phyloP scores from a whole-genome alignment of 2,797 vertebrate genomes.

The Syncerus caffer region DNA sequence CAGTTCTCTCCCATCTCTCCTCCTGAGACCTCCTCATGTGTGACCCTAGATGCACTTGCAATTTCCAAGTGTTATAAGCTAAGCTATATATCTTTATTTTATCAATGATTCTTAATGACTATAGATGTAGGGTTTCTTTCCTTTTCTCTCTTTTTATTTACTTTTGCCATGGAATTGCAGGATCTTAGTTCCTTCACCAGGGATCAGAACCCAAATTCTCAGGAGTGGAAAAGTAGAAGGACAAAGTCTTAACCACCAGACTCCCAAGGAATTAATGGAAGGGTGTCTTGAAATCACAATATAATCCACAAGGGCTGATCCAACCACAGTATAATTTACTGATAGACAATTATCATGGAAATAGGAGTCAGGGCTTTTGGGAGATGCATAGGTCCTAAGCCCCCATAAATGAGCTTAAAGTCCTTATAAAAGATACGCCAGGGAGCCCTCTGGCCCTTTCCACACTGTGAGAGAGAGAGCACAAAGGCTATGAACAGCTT shows the following conservation, averaged over 20 bases:
- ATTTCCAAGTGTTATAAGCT: neutral
- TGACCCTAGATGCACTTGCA: neutral
- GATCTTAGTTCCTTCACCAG: neutral
- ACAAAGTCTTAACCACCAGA: neutral
- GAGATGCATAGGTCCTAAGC: no score
- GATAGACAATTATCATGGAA: neutral
- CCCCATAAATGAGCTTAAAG: no score
- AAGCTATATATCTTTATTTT: neutral
- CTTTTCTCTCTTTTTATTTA: neutral
- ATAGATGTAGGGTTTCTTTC: neutral
- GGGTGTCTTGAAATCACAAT: neutral
- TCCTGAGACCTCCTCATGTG: neutral
- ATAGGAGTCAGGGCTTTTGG: neutral
- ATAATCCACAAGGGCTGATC: neutral
- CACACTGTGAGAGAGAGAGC: neutral
- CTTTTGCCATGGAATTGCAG: neutral
- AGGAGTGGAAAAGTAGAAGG: neutral
- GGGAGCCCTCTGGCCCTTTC: neutral
- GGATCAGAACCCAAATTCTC: neutral
- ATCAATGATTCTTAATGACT: neutral
- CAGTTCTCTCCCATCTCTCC: accelerated
- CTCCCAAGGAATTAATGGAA: neutral
- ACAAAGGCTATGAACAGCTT: neutral
- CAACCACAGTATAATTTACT: neutral
- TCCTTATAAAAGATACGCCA: neutral